phyloP scores from a whole-genome alignment of 2,797 vertebrate species.

The Chaunax sp. region DNA sequence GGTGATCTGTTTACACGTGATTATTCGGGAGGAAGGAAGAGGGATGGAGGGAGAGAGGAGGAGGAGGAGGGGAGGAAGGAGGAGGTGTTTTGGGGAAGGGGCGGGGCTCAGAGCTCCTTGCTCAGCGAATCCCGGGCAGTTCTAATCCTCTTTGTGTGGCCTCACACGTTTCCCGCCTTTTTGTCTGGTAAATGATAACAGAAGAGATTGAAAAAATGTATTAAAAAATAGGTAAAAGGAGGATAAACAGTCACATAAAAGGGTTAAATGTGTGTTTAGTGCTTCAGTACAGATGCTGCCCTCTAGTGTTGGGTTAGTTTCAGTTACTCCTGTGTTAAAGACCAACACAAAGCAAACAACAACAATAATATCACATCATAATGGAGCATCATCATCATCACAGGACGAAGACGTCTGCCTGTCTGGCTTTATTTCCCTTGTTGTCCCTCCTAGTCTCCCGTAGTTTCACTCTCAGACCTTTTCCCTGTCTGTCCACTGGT shows the following conservation, averaged over 20 bases:
- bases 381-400: background rate
- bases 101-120: conserved; percentile 82
- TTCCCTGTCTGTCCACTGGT: background rate
- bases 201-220: conserved; percentile 81
- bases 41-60: conserved; percentile 12
- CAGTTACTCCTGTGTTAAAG: conserved; percentile 17
- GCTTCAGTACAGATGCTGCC: conserved; percentile 58
- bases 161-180: conserved; percentile 88
- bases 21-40: conserved; percentile 64
- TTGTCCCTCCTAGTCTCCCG: too few relatives aligned
- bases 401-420: background rate
- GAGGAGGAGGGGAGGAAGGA: conserved; percentile 30
- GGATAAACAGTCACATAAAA: conserved; percentile 41
- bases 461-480: background rate
- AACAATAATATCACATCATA: conserved; percentile 20
- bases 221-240: conserved; percentile 71
- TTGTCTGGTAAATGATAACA: conserved; percentile 89
- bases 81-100: conserved; percentile 1
- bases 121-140: conserved; percentile 86
- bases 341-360: conserved; percentile 49
- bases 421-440: background rate
- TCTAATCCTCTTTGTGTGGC: conserved; percentile 87
- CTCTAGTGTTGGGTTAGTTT: conserved; percentile 38
- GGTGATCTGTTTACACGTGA: conserved; percentile 79
- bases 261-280: conserved; percentile 60